Conservation (phyloP, 2,797 vertebrate genomes). For the Synanceia verrucosa region DNA sequence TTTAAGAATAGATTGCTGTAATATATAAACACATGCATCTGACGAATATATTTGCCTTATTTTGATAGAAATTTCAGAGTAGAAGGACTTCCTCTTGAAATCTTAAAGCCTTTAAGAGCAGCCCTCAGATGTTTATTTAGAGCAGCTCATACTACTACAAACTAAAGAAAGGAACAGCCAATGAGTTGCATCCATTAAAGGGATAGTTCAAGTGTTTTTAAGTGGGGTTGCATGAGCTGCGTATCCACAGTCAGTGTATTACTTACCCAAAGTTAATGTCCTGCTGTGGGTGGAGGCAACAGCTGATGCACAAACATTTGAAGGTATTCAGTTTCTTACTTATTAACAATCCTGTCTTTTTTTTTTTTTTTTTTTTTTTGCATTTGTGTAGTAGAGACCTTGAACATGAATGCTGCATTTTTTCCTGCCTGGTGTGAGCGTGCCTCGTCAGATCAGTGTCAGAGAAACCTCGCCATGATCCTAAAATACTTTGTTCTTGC, state of each 20-base stretch:
- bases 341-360: no score
- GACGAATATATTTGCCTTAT: not conserved
- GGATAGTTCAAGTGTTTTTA: not conserved
- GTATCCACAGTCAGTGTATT: no score
- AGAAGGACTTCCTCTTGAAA: no score
- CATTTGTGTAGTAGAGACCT: no score
- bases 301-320: not conserved
- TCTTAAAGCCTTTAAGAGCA: not conserved
- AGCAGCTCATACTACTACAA: not conserved
- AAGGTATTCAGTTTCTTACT: not conserved
- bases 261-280: no score
- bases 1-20: not conserved
- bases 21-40: not conserved
- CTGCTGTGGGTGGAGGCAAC: no score
- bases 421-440: not conserved
- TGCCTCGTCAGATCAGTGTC: conserved; percentile 30
- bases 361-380: not conserved
- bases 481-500: conserved; percentile 25
- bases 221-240: no score
- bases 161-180: not conserved
- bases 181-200: not conserved
- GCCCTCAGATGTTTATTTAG: not conserved
- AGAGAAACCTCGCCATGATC: conserved; percentile 7
- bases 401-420: not conserved
- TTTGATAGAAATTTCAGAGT: not conserved